Evolutionary conservation across 2,113 vertebrate genomes (phyloP), one percentile per base, ranked within the genome.

Genomic region (Bubo blakistoni): DNA sequence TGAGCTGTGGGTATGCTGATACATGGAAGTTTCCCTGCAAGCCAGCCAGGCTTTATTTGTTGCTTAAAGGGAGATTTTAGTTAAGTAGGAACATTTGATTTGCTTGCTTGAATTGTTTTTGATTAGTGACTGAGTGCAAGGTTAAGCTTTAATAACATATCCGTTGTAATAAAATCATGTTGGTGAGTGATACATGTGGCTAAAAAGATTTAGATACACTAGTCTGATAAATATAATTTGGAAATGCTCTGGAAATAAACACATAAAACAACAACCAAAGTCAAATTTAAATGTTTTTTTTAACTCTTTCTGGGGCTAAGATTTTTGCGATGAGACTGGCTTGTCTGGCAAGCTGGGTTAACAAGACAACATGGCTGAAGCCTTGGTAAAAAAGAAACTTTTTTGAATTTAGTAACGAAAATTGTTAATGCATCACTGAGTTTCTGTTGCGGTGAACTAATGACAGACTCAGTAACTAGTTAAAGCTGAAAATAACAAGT

Each of bases 111-210:
- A 78, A 58, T 95, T 95, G 92, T 49, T 95, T 93, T 85, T 96
- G 85, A 88, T 94, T 96, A 90, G 81, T 61, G 69, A 61, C 87
- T 85, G 81, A 96, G 92, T 91, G 92, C 93, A 80, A 96, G 93
- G 93, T 96, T 94, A 95, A 96, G 92, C 58, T 94, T 88, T 94
- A 85, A 87, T 93, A 94, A 92, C 62, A 34, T 77, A 92, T 27
- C 58, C 13, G 2, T 61, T 88, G 81, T 80, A 94, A 93, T 95
- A 90, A 96, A 91, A 87, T 76, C 54, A 34, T 73, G 61, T 80
- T 95, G 81, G 52, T 95, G 94, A 94, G 93, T 95, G 90, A 93
- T 89, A 85, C 54, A 15, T 58, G 58, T 61, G n/a, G 66, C 85
- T 95, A 82, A 80, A 93, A 88, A 62, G 85, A 92, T 86, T 93